These are phyloP conservation scores for Calosoma granatense DNA, from an alignment of 1,140 invertebrate genomes.

Conservation along the genomic window DNA sequence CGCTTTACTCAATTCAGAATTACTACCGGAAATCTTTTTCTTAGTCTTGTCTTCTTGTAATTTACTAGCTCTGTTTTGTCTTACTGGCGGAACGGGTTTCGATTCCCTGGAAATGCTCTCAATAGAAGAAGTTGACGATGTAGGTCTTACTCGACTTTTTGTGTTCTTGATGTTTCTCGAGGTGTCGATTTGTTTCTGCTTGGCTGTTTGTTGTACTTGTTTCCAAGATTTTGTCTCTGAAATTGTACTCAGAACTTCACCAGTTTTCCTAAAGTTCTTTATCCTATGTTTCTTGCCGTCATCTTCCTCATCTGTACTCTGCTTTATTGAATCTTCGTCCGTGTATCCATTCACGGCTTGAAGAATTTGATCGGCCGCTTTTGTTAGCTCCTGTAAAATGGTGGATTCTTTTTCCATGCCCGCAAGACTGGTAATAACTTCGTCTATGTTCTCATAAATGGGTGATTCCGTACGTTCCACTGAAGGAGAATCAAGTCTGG, in stretches of 20 bases:
- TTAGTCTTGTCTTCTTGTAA: conserved; percentile 16
- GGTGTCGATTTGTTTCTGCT: conserved; percentile 13
- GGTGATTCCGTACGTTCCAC: conserved; percentile 13
- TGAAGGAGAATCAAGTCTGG: background rate
- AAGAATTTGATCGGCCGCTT: conserved; percentile 42
- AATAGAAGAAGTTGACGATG: conserved; percentile 36
- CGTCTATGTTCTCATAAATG: conserved; percentile 30
- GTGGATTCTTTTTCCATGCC: conserved; percentile 20
- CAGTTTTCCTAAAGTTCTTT: conserved; percentile 1
- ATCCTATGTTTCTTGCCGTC: conserved; percentile 11
- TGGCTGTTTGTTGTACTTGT: conserved; percentile 20
- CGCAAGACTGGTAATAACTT: conserved; percentile 5
- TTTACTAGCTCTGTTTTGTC: conserved; percentile 2
- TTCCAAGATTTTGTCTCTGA: conserved; percentile 35
- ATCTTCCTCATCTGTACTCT: conserved; percentile 29
- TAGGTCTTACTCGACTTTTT: conserved; percentile 19
- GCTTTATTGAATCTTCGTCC: conserved; percentile 33
- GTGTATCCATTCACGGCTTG: conserved; percentile 42
- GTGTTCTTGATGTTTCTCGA: no score
- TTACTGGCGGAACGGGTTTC: conserved; percentile 15
- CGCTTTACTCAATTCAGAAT: conserved; percentile 14
- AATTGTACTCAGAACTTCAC: conserved; percentile 28
- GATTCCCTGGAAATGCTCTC: conserved; percentile 31
- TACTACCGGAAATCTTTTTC: conserved; percentile 18
- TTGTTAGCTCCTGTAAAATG: conserved; percentile 41